These are phyloP conservation scores for Microcaecilia unicolor DNA, from an alignment of 2,797 vertebrate genomes.

Conservation along the genomic window DNA sequence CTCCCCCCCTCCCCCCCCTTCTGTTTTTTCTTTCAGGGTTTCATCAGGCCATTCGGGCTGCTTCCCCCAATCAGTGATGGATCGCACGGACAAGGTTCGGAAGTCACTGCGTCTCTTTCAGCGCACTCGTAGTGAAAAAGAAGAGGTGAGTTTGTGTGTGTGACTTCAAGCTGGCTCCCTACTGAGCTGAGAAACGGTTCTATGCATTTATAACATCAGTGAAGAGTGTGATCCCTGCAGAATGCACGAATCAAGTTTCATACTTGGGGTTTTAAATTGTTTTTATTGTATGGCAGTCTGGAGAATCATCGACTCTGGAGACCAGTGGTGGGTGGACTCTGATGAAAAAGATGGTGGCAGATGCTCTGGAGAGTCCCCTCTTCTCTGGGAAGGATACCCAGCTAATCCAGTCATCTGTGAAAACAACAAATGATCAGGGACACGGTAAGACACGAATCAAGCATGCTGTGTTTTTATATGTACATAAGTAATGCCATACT, in stretches of 20 bases:
- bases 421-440: background rate
- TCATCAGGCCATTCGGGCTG: background rate
- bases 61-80: background rate
- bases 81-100: background rate
- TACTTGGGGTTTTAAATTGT: background rate
- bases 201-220: no score
- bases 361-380: background rate
- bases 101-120: conserved; percentile 10
- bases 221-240: background rate
- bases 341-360: conserved; percentile 3
- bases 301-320: background rate
- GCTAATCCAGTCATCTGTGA: background rate
- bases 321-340: background rate
- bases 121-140: background rate
- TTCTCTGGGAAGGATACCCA: background rate
- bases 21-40: background rate
- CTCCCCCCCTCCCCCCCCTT: no score
- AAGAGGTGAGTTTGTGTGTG: background rate
- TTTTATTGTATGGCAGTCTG: background rate
- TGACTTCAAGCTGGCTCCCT: no score
- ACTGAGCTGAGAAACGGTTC: no score
- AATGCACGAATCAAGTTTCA: background rate
- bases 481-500: no score
- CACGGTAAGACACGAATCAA: background rate
- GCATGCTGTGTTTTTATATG: no score